Evolutionary conservation across 1,140 invertebrate genomes (phyloP).

Genomic region (Drosophila pruinosa): DNA sequence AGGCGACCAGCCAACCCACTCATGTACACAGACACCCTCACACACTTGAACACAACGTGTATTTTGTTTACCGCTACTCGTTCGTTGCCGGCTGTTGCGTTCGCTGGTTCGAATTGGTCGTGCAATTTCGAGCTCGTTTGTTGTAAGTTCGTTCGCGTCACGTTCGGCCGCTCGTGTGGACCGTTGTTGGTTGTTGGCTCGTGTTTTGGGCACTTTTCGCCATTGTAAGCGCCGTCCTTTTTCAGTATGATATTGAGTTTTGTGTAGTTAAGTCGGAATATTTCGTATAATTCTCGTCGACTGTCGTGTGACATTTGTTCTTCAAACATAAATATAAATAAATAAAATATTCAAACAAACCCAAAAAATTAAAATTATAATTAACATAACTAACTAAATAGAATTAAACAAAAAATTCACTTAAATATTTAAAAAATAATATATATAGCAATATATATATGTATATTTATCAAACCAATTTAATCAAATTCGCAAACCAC

Average conservation of each 20-base stretch:
- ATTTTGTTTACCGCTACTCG: slow-evolving; percentile 74
- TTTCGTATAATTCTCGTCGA: slow-evolving; percentile 82
- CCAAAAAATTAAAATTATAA: slow-evolving; percentile 42
- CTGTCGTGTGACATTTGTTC: slow-evolving; percentile 81
- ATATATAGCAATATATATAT: slow-evolving; percentile 37
- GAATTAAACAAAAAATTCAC: slow-evolving; percentile 41
- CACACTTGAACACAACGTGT: slow-evolving; percentile 37
- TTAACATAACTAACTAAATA: slow-evolving; percentile 30
- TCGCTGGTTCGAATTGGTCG: slow-evolving; percentile 74
- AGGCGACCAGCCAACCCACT: slow-evolving; percentile 26
- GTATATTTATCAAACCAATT: slow-evolving; percentile 58
- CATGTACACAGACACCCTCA: slow-evolving; percentile 8
- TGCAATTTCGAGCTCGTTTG: slow-evolving; percentile 36
- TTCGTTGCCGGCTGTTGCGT: slow-evolving; percentile 71
- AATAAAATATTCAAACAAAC: slow-evolving; percentile 41
- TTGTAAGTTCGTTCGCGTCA: slow-evolving; percentile 58
- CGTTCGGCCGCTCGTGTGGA: slow-evolving; percentile 31
- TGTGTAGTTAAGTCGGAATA: slow-evolving; percentile 83
- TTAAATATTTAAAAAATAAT: slow-evolving; percentile 33
- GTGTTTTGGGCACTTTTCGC: slow-evolving; percentile 59
- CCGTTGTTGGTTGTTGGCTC: slow-evolving; percentile 37
- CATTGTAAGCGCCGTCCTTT: slow-evolving; percentile 77
- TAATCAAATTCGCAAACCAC: slow-evolving; percentile 67
- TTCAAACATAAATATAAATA: slow-evolving; percentile 72
- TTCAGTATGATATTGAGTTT: slow-evolving; percentile 83